These are phyloP conservation scores for Abrostola tripartita DNA, from an alignment of 2,888 invertebrate genomes.

Conservation along the genomic window DNA sequence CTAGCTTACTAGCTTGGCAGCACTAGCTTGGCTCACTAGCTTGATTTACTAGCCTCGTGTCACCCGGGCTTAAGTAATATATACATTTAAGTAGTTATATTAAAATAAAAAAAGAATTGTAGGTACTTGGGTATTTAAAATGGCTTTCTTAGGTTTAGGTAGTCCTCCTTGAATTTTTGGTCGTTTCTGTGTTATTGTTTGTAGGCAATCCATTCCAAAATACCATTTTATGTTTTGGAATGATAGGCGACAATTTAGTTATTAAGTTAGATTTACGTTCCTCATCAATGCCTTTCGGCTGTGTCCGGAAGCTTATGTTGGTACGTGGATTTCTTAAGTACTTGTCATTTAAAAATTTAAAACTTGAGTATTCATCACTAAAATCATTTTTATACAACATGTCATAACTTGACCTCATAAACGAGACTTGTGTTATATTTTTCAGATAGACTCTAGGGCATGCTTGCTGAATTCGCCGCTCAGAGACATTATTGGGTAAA, in stretches of 20 bases:
- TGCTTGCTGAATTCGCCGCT: slow-evolving; percentile 48
- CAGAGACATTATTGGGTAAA: slow-evolving; percentile 25
- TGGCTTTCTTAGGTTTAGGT: too few relatives aligned
- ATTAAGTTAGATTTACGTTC: slow-evolving; percentile 6
- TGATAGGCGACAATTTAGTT: slow-evolving; percentile 16
- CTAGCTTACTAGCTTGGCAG: too few relatives aligned
- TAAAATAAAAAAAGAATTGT: too few relatives aligned
- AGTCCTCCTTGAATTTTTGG: too few relatives aligned
- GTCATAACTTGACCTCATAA: slow-evolving; percentile 31
- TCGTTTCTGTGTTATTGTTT: too few relatives aligned
- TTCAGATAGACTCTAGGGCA: slow-evolving; percentile 49
- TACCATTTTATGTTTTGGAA: slow-evolving; percentile 42
- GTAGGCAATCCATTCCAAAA: slow-evolving; percentile 45
- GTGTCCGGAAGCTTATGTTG: slow-evolving; percentile 23
- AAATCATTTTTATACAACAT: slow-evolving; percentile 47
- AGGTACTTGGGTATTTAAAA: too few relatives aligned
- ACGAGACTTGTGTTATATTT: slow-evolving; percentile 47
- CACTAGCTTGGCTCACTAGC: too few relatives aligned
- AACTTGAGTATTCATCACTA: slow-evolving; percentile 28
- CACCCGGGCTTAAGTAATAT: too few relatives aligned
- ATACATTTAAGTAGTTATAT: too few relatives aligned
- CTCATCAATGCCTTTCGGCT: slow-evolving; percentile 38
- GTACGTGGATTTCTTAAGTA: slow-evolving; percentile 42
- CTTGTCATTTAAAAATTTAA: slow-evolving; percentile 45
- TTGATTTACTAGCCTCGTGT: too few relatives aligned